Conservation (phyloP, 1,140 invertebrate genomes). For the Zaprionus capensis region DNA sequence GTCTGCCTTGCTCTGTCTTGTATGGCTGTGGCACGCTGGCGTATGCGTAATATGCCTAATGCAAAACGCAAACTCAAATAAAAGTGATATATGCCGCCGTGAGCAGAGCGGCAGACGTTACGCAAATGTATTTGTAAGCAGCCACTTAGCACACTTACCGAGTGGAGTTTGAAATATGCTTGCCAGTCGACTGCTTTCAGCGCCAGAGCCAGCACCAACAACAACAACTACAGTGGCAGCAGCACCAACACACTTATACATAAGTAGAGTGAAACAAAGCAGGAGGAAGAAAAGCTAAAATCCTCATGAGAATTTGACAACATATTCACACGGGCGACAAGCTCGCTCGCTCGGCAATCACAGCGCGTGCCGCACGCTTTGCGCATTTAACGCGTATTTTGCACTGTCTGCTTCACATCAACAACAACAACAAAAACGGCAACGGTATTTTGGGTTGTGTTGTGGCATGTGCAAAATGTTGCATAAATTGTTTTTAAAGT, state of each 20-base stretch:
- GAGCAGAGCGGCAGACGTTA: slow-evolving; percentile 46
- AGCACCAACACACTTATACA: slow-evolving; percentile 17
- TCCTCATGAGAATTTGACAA: slow-evolving; percentile 80
- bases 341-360: slow-evolving; percentile 53
- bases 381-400: slow-evolving; percentile 81
- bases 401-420: slow-evolving; percentile 52
- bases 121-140: slow-evolving; percentile 80
- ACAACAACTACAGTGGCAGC: not conserved
- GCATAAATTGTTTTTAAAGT: slow-evolving; percentile 76
- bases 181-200: slow-evolving; percentile 68
- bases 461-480: slow-evolving; percentile 54
- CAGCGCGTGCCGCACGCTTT: slow-evolving; percentile 79
- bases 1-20: not conserved
- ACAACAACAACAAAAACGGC: slow-evolving; percentile 7
- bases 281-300: slow-evolving; percentile 62
- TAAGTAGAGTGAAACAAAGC: slow-evolving; percentile 21
- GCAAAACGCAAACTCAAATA: slow-evolving; percentile 80
- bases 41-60: slow-evolving; percentile 80
- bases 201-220: slow-evolving; percentile 26
- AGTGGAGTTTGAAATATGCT: slow-evolving; percentile 78
- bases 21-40: slow-evolving; percentile 49
- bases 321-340: slow-evolving; percentile 66
- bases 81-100: slow-evolving; percentile 67
- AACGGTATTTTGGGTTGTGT: slow-evolving; percentile 17
- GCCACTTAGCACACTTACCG: slow-evolving; percentile 78